Percentiles rank a stretch among this genome's conserved stretches.
These are phyloP conservation scores for Natator depressus DNA, from an alignment of 2,113 vertebrate species.

Conservation along the genomic window DNA sequence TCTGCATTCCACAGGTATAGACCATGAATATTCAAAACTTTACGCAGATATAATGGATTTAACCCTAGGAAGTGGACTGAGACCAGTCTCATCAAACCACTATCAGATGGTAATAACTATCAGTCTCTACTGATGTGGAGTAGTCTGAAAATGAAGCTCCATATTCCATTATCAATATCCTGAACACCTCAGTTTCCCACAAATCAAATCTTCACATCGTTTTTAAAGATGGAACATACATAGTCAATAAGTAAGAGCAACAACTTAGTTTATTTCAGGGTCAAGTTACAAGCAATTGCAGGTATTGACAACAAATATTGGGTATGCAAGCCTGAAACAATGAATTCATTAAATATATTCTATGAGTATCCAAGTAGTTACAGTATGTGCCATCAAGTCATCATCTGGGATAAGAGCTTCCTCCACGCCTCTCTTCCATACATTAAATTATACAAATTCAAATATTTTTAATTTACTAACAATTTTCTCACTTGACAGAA, in stretches of 20 bases:
- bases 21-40: background rate
- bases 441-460: constrained; percentile 8
- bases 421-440: background rate
- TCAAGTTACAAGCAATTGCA: background rate
- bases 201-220: background rate
- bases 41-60: background rate
- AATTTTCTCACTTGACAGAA: background rate
- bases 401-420: background rate
- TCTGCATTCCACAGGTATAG: background rate
- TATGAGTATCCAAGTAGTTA: background rate
- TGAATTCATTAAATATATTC: background rate
- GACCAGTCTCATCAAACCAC: background rate
- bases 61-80: background rate
- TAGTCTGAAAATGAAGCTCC: background rate
- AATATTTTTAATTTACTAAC: background rate
- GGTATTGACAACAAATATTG: background rate
- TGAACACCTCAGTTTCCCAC: background rate
- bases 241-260: background rate
- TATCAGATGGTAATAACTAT: background rate
- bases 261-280: background rate
- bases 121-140: background rate
- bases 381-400: background rate
- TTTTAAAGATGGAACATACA: background rate
- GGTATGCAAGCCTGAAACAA: background rate
- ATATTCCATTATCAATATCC: background rate